Conservation (phyloP, 2,113 vertebrate genomes). For the Callionymus lyra region DNA sequence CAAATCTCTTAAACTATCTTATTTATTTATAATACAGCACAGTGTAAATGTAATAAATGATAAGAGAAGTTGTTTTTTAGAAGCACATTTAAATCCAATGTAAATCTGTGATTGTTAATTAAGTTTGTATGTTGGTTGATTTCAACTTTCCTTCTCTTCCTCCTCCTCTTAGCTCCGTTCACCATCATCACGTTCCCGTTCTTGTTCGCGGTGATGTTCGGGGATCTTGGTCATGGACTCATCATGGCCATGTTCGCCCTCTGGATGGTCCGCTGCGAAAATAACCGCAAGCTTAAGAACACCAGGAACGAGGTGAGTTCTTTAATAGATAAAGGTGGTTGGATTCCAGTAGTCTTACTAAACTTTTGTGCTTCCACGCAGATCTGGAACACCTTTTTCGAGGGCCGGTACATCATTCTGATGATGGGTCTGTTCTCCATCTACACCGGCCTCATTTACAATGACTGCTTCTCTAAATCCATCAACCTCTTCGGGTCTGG, state of each 20-base stretch:
- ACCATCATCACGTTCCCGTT: conserved; percentile 96
- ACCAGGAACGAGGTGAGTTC: conserved; percentile 80
- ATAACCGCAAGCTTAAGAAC: conserved; percentile 76
- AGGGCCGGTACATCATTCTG: conserved; percentile 90
- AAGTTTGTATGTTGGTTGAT: background rate
- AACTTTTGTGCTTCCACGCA: conserved; percentile 36
- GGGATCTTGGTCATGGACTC: conserved; percentile 86
- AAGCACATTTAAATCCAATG: too few species aligned
- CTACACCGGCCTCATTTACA: conserved; percentile 95
- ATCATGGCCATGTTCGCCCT: conserved; percentile 86
- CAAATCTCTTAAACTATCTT: too few species aligned
- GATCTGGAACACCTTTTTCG: conserved; percentile 89
- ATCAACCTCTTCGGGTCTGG: conserved; percentile 87
- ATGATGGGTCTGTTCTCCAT: conserved; percentile 95
- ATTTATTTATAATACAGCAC: too few species aligned
- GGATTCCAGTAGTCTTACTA: background rate
- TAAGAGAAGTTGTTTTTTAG: too few species aligned
- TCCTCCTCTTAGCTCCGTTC: conserved; percentile 74
- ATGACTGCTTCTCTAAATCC: conserved; percentile 97
- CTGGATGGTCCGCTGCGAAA: conserved; percentile 82
- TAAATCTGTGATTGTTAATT: too few species aligned
- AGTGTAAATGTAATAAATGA: too few species aligned
- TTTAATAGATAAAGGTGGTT: background rate
- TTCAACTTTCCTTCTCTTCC: background rate
- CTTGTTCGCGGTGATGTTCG: conserved; percentile 95